Evolutionary conservation across 2,888 invertebrate species (phyloP), one percentile per base, ranked within the genome.

Genomic region (Xylophagus ater): DNA sequence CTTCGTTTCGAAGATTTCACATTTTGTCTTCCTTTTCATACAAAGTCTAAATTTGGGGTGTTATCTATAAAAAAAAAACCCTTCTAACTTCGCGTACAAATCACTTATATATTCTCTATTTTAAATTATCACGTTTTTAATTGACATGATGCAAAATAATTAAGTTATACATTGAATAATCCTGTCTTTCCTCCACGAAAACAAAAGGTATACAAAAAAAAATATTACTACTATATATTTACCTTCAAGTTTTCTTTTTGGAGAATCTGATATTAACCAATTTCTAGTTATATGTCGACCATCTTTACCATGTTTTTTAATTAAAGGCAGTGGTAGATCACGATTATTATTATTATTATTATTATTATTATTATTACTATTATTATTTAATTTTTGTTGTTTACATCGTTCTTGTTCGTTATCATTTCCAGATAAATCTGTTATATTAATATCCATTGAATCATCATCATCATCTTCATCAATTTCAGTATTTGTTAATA

Each of bases 401-500:
- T 12, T 23, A 10, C n/a, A n/a, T n/a, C n/a, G n/a, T n/a, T n/a
- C n/a, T n/a, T n/a, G n/a, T n/a, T n/a, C n/a, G 13, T 59, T 55
- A 33, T 59, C 60, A 34, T 53, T 53, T 4, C 56, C 55, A 12
- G 62, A 59, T 10, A 61, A 45, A 48, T 66, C 62, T 8, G 65
- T 65, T 29, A 66, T 65, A 44, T 66, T 62, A 41, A 66, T 62
- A 44, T 66, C 65, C 34, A 63, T 51, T 9, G 64, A 60, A 32
- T 72, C 65, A 58, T 55, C 71, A 59, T 59, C 62, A 19, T 53
- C 37, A 23, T 46, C 48, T 23, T 44, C 45, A 33, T 50, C 52
- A 15, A 46, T 36, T 13, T 44, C 43, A n/a, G 42, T 41, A 42
- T 53, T 54, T 23, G 45, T 40, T 21, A n/a, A n/a, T n/a, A n/a